A percentile compares a stretch with the other conserved stretches of the same genome.
Evolutionary conservation across 2,888 invertebrate genomes (phyloP).

Genomic region (Cyrtodaria siliqua): DNA sequence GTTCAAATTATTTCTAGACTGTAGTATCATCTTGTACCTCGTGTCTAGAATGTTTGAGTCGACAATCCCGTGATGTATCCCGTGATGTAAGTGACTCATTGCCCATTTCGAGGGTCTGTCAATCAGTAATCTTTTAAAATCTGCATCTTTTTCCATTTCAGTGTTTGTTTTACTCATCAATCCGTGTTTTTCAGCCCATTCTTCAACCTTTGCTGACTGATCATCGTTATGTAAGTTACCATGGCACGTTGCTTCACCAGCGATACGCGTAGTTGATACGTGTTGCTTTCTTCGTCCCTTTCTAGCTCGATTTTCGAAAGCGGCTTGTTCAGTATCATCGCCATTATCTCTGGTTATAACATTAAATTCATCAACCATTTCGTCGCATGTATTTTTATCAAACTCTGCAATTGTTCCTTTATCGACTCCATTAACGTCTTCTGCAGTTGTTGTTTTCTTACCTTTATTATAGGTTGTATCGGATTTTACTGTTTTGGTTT

Average conservation of each 20-base stretch:
- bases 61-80: conserved; percentile 4
- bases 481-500: neutral
- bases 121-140: conserved; percentile 28
- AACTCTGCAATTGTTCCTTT: neutral
- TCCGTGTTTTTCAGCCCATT: conserved; percentile 46
- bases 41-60: conserved; percentile 18
- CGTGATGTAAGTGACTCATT: conserved; percentile 22
- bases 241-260: too few relatives aligned
- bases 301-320: conserved; percentile 19
- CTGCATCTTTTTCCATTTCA: conserved; percentile 24
- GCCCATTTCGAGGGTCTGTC: conserved; percentile 63
- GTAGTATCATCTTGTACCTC: conserved; percentile 27
- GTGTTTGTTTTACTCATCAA: conserved; percentile 10
- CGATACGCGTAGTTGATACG: conserved; percentile 4
- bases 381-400: neutral
- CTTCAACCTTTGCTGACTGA: conserved; percentile 31
- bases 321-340: neutral
- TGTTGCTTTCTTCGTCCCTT: conserved; percentile 29
- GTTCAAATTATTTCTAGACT: conserved; percentile 15
- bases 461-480: too few relatives aligned
- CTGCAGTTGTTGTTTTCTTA: neutral
- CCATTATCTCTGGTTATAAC: too few relatives aligned
- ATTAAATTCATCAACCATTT: conserved; percentile 7
- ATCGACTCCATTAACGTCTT: neutral
- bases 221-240: too few relatives aligned